These are phyloP conservation scores for Lepilemur ruficaudatus DNA, from an alignment of 2,797 vertebrate species.

Conservation along the genomic window DNA sequence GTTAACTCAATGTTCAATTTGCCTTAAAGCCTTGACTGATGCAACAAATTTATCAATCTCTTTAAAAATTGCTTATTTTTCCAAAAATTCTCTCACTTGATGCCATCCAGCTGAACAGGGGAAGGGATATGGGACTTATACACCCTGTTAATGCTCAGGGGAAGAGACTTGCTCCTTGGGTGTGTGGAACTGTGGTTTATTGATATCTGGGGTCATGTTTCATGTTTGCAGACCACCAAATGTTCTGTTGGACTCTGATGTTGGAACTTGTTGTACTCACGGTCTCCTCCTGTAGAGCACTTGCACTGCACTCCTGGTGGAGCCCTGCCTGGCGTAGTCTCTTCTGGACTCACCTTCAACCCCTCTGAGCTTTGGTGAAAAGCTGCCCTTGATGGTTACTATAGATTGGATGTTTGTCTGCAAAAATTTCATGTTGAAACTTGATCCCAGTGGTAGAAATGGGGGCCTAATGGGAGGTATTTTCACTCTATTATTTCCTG, in stretches of 20 bases:
- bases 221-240: not conserved
- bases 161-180: not conserved
- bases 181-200: not conserved
- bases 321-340: not conserved
- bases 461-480: not conserved
- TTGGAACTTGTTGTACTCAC: not conserved
- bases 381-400: not conserved
- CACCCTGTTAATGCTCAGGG: rapidly evolving
- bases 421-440: not conserved
- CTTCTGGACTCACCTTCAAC: not conserved
- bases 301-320: not conserved
- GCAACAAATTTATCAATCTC: not conserved
- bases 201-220: not conserved
- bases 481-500: not conserved
- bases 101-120: not conserved
- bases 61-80: not conserved
- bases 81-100: not conserved
- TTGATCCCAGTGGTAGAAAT: not conserved
- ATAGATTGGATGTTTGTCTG: not conserved
- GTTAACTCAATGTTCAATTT: not conserved
- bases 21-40: not conserved
- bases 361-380: not conserved
- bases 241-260: not conserved
- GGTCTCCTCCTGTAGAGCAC: not conserved
- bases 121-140: not conserved